Conservation (phyloP, 2,888 invertebrate genomes). For the Oxycera nigricornis region DNA sequence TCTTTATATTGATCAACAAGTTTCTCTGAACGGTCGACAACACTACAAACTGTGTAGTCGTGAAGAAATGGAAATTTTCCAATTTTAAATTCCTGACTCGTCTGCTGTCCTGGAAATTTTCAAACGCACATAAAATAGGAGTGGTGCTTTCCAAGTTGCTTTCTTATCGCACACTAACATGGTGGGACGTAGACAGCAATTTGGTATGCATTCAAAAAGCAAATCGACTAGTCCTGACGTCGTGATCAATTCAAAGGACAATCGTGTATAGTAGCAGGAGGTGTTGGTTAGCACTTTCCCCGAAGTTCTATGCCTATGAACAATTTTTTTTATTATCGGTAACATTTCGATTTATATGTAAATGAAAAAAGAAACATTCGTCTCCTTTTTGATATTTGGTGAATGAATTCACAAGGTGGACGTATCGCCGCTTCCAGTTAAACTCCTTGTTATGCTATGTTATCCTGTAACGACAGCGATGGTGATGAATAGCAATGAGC, state of each 20-base stretch:
- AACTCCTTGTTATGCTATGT: slow-evolving; percentile 21
- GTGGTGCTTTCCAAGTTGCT: too few relatives aligned
- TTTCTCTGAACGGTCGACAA: not conserved
- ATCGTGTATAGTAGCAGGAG: not conserved
- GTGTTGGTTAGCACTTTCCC: not conserved
- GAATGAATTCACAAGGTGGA: not conserved
- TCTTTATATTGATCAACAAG: not conserved
- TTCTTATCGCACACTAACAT: too few relatives aligned
- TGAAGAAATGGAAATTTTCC: not conserved
- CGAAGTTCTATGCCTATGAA: not conserved
- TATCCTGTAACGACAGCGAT: not conserved
- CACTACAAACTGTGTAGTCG: not conserved
- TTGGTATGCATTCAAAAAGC: too few relatives aligned
- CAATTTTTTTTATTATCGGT: not conserved
- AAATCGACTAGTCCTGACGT: not conserved
- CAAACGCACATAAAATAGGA: too few relatives aligned
- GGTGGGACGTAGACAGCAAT: too few relatives aligned
- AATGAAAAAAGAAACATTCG: not conserved
- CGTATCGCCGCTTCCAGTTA: not conserved
- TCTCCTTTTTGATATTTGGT: not conserved
- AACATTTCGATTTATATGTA: slow-evolving; percentile 32
- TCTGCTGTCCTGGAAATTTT: not conserved
- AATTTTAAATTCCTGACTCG: not conserved
- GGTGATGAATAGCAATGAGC: slow-evolving; percentile 23
- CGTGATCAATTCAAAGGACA: not conserved